Evolutionary conservation across 2,888 invertebrate genomes (phyloP), one percentile per base, ranked within the genome.

Genomic region (Stenodera caucasica): DNA sequence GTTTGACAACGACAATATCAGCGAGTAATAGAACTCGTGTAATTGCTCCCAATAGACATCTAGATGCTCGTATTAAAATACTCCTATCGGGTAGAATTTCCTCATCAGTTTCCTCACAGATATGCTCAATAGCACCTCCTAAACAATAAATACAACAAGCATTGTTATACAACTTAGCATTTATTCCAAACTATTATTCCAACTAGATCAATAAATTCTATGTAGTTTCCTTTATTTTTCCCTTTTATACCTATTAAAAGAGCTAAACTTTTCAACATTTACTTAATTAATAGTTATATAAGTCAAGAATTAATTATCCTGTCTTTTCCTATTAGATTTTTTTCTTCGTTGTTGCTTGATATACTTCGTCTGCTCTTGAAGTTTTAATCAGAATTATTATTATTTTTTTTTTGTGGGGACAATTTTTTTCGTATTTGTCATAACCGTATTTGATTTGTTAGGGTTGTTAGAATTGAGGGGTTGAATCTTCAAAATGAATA

Each of bases 1-100:
- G 97, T 76, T 97, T 95, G 59, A 99, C 97, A 53, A 98, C 94
- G 61, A 98, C 96, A 80, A 96, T 94, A 83, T 99, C 99, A 11
- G 98, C 98, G 71, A 99, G 84, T 60, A 99, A 85, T 57, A 99
- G 87, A 58, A 99, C 98, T 75, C 96, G 86, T 55, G 98, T 99
- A 70, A 99, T 96, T 59, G 97, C 94, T 52, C 94, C 93, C 60
- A 99, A 86, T 55, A 99, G 88, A 75, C 95, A 93, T 71, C 97
- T 86, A 63, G 97, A 95, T 54, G 98, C 96, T 70, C 95, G 85
- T 65, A 98, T 92, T 84, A 99, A 89, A 26, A 88, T 85, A 51
- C 86, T 86, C 70, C 88, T 82, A 73, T 88, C 87, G 11, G 78
- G 72, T 49, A 84, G 78, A 58, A 85, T 76, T 63, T 84, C 85